Evolutionary conservation across 1,140 invertebrate genomes (phyloP), one percentile per base, ranked within the genome.

Genomic region (Caenorhabditis tropicalis): DNA sequence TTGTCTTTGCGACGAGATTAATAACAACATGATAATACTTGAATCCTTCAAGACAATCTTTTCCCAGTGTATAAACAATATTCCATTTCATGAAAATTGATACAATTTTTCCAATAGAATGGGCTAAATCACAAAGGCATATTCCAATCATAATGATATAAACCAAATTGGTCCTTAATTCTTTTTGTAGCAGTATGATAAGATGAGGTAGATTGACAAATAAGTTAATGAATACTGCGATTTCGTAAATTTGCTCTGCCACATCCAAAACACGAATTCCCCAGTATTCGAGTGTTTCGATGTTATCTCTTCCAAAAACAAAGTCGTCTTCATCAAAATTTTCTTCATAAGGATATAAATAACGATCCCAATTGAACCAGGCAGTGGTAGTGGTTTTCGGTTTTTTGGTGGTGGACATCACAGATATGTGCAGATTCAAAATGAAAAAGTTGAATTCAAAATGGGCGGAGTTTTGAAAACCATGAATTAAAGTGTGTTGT

Each of bases 61-160:
- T 24, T 4, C 15, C 7, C 7, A 4, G 56, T 43, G 5, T 43
- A 36, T 65, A 65, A 16, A 39, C 27, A 36, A 65, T 65, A 39
- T 65, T 21, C 58, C 58, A 65, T 16, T 29, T 65, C 58, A 65
- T 65, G 31, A 39, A 65, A 7, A 36, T 21, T 39, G 12, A 6
- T 0, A 15, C 16, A 1, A 65, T 65, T n/a, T 36, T 65, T 1
- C 15, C 58, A 4, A 39, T 3, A 2, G 58, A 33, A 19, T 65
- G 29, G 15, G 36, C 2, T 0, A 65, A 36, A 39, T 65, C 58
- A 39, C 58, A 36, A 5, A 65, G 9, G 16, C 58, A 65, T n/a
- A 65, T 36, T 16, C 58, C 58, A 39, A 65, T 65, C 58, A 65
- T 65, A 31, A 65, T 39, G 58, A 65, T 33, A 31, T 65, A 65